phyloP scores from a whole-genome alignment of 2,888 invertebrate species.

The Philereme vetulata region DNA sequence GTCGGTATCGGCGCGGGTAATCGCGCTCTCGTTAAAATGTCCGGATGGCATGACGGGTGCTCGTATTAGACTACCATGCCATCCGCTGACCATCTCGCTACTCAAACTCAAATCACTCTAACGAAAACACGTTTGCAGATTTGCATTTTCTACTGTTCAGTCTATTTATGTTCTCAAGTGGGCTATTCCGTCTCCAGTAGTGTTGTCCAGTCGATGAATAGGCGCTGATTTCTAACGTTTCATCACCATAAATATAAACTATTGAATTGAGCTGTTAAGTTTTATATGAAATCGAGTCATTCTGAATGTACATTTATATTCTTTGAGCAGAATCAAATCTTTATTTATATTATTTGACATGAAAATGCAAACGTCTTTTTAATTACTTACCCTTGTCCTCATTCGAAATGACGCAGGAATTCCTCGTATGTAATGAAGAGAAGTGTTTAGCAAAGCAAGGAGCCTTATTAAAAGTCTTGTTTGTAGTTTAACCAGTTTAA shows the following conservation, averaged over 20 bases:
- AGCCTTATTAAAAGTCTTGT: conserved; percentile 67
- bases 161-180: conserved; percentile 21
- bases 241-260: conserved; percentile 25
- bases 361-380: conserved; percentile 15
- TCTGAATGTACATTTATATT: conserved; percentile 1
- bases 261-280: conserved; percentile 26
- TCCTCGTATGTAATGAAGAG: conserved; percentile 50
- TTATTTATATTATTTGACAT: conserved; percentile 5
- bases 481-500: conserved; percentile 67
- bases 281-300: conserved; percentile 9
- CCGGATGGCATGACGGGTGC: conserved; percentile 81
- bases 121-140: conserved; percentile 27
- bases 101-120: conserved; percentile 32
- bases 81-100: conserved; percentile 28
- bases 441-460: conserved; percentile 63
- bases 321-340: too few species aligned
- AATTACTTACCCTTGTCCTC: conserved; percentile 34
- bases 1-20: conserved; percentile 75
- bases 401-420: conserved; percentile 45
- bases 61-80: conserved; percentile 57
- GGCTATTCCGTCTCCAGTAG: conserved; percentile 23
- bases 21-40: conserved; percentile 82
- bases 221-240: conserved; percentile 21
- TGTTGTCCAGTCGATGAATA: conserved; percentile 28
- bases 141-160: conserved; percentile 20